Evolutionary conservation across 2,113 vertebrate species (phyloP).

Genomic region (Sciurus niger): DNA sequence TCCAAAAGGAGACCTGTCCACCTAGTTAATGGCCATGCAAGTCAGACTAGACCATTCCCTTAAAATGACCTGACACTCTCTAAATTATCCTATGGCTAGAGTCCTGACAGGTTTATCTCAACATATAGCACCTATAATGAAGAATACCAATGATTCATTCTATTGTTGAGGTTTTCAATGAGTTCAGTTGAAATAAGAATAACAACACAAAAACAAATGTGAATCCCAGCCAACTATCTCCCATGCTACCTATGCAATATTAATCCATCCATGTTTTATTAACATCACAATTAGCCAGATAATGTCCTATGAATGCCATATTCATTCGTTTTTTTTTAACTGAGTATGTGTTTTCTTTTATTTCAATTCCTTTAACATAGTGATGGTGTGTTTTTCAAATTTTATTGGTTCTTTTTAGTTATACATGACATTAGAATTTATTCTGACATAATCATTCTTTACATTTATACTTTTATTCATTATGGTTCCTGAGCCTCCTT

Average conservation of each 20-base stretch:
- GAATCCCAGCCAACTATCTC: neutral
- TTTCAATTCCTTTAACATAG: too few relatives aligned
- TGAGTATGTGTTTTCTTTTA: too few relatives aligned
- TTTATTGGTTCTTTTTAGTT: too few relatives aligned
- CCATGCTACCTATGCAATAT: neutral
- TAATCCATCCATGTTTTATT: conserved; percentile 45
- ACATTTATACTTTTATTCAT: neutral
- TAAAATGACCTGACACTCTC: neutral
- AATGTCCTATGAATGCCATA: conserved; percentile 3
- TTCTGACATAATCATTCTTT: neutral
- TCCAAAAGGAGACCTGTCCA: conserved; percentile 31
- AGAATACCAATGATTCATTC: conserved; percentile 4
- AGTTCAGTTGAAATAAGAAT: neutral
- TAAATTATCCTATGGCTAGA: conserved; percentile 16
- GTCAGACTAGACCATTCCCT: neutral
- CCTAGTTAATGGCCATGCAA: conserved; percentile 17
- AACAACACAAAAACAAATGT: conserved; percentile 50
- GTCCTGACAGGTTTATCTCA: neutral
- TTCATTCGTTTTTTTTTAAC: neutral
- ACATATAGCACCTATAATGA: neutral
- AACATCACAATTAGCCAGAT: neutral
- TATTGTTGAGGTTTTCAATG: neutral
- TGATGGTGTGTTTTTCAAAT: too few relatives aligned
- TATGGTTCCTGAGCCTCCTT: neutral
- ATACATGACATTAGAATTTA: too few relatives aligned